A percentile compares a stretch with the other conserved stretches of the same genome.
phyloP scores from a whole-genome alignment of 2,113 vertebrate species.

The Rhegmatorhina hoffmannsi region DNA sequence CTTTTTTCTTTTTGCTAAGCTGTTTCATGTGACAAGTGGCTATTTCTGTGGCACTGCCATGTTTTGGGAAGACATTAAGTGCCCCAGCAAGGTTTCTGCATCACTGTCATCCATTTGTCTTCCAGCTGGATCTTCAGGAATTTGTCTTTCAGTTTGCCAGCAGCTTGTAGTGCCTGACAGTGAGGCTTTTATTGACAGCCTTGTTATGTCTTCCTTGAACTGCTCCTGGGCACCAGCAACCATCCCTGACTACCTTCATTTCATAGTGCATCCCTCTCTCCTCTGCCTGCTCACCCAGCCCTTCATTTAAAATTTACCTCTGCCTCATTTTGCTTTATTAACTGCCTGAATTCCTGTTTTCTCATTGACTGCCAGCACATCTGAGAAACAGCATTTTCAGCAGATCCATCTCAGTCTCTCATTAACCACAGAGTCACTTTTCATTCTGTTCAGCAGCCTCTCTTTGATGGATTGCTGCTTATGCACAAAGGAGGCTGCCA shows the following conservation, averaged over 20 bases:
- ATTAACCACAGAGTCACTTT: not conserved
- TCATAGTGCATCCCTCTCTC: not conserved
- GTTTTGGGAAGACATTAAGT: not conserved
- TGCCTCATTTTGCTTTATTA: not conserved
- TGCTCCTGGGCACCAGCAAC: not conserved
- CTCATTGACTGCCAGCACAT: not conserved
- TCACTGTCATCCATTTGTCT: not conserved
- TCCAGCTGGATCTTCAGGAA: not conserved
- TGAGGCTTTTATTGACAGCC: not conserved
- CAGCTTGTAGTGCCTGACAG: not conserved
- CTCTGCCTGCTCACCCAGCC: not conserved
- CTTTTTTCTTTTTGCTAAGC: not conserved
- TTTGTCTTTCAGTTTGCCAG: conserved; percentile 3
- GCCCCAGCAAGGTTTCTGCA: not conserved
- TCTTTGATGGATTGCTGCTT: not conserved
- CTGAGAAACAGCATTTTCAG: not conserved
- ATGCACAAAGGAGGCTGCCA: not conserved
- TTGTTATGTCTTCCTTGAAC: not conserved
- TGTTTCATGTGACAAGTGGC: not conserved
- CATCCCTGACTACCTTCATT: not conserved
- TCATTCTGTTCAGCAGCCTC: not conserved
- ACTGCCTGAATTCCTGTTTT: not conserved
- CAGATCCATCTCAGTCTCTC: not conserved
- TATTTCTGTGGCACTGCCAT: not conserved
- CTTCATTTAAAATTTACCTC: not conserved